Base-by-base conservation (phyloP, 2,113 vertebrate species). In the Beaufortia kweichowensis region DNA sequence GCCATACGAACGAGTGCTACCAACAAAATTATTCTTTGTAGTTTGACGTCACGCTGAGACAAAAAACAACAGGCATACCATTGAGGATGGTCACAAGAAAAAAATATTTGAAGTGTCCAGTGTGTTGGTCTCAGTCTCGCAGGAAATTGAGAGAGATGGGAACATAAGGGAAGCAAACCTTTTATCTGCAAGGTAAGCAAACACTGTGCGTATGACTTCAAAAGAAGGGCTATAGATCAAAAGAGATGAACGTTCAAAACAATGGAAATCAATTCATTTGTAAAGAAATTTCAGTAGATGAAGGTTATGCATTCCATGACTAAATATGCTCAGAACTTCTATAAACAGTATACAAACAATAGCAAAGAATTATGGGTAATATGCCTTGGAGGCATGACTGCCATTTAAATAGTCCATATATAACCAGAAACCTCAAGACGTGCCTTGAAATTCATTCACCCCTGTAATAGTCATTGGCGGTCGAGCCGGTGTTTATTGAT, bases 241-340 rank as follows among this genome's bases (percentile, higher is more conserved):
- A 35, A 56, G 48, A 43, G 46, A 68, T 31, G 15, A 78, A 43
- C 17, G n/a, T 31, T 33, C 39, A 35, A 72, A 70, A 79, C 57
- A 74, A 80, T 77, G 46, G 61, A 33, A 69, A 71, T 63, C 29
- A 23, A 21, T 68, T 61, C 3, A 61, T 62, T 59, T 14, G 21
- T 50, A 72, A 71, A 75, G 61, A 75, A 77, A 77, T 4, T 61
- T 83, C 70, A 81, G 50, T 79, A 79, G 79, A 82, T 68, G 84
- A 85, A 80, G 82, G 79, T 85, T 84, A 87, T 83, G 83, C 86
- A 79, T 86, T 86, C 87, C 76, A 82, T 87, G 86, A 86, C 83
- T 87, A 89, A 89, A 89, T 84, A 90, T 77, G 81, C 80, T 74
- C 72, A 83, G 81, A 70, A 50, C 76, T 57, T 86, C 87, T 84